Evolutionary conservation across 2,113 vertebrate species (phyloP).

Genomic region (Otocyon megalotis): DNA sequence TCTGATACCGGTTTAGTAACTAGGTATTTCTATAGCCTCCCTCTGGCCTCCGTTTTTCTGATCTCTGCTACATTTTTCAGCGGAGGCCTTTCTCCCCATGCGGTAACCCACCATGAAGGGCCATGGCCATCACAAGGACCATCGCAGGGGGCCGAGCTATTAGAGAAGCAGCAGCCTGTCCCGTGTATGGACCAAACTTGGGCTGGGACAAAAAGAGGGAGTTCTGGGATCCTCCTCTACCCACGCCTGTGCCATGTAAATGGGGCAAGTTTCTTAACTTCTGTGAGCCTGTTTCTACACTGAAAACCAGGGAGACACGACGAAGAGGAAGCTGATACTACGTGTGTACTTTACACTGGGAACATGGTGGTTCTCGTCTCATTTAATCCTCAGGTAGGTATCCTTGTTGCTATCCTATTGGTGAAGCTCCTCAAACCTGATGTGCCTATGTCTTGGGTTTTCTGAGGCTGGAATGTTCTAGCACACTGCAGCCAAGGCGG

Average conservation of each 20-base stretch:
- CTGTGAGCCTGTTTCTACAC: background rate
- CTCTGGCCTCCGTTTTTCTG: background rate
- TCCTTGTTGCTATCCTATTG: background rate
- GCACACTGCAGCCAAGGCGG: background rate
- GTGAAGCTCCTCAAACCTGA: background rate
- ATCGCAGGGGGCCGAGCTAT: background rate
- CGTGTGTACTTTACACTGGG: too few species aligned
- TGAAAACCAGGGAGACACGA: background rate
- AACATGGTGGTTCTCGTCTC: background rate
- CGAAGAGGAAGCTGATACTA: background rate
- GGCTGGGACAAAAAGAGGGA: background rate
- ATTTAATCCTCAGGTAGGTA: background rate
- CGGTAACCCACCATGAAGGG: background rate
- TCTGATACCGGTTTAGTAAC: slow-evolving; percentile 64
- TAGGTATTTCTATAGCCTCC: slow-evolving; percentile 44
- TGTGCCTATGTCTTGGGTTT: background rate
- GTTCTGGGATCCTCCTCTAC: background rate
- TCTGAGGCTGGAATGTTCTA: background rate
- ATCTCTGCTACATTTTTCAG: slow-evolving; percentile 59
- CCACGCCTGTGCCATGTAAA: background rate
- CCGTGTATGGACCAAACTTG: background rate
- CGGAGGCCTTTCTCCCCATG: background rate
- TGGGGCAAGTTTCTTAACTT: background rate
- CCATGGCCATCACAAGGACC: background rate
- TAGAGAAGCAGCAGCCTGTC: background rate